Evolutionary conservation across 2,888 invertebrate species (phyloP), one percentile per base, ranked within the genome.

Genomic region (Heliconius aoede): DNA sequence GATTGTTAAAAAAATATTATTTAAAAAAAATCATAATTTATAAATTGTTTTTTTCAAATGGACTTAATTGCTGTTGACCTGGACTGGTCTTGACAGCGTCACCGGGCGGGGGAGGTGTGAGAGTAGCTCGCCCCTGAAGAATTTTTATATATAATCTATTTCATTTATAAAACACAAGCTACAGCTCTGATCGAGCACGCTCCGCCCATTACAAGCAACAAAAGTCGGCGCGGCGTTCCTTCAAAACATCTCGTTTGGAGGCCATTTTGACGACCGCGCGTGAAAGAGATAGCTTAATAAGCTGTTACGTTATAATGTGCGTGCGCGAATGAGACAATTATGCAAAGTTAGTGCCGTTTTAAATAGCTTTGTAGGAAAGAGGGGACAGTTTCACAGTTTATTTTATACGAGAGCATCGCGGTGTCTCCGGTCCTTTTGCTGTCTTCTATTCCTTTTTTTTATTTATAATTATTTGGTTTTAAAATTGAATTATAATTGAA

Each of bases 231-330:
- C 89, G 88, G 90, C 89, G 93, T 93, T 94, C 92, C 93, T 94
- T 94, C 94, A 94, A 94, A 94, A 94, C 91, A 94, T 93, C 94
- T 93, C 93, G 94, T 94, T 94, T 93, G 94, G 94, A 93, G 91
- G 94, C 94, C 94, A 94, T 94, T 94, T 94, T 94, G 94, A 94
- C 91, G 94, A 93, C 88, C 88, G 90, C 81, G 94, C 83, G 88
- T 79, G 88, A 94, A 82, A 83, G 91, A 90, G 94, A 94, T 84
- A 88, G 90, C 87, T 83, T 80, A 86, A 81, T 81, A 81, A 79
- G 78, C 81, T 80, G 85, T 79, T 81, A 85, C 85, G 83, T 88
- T 87, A 89, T 89, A 84, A 85, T 82, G 86, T 83, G 84, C 87
- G 89, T 88, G 94, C 90, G 92, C 88, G 93, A 94, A 92, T 90